These are phyloP conservation scores for Drosophila paranaensis DNA, from an alignment of 2,888 invertebrate species.

Conservation along the genomic window DNA sequence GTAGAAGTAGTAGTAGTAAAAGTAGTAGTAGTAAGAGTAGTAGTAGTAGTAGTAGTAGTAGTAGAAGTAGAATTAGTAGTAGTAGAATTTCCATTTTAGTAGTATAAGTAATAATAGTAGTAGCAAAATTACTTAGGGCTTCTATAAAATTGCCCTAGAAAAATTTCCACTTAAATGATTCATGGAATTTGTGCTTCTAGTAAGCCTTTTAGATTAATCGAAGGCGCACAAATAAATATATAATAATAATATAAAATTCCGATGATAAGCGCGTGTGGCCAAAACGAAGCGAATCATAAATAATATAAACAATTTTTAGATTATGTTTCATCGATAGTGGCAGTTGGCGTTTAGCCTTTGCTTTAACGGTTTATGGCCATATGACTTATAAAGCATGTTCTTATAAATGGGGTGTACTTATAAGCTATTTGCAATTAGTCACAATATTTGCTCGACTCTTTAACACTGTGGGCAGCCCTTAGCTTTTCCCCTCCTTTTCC, in stretches of 20 bases:
- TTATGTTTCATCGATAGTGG: conserved; percentile 15
- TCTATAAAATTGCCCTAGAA: background rate
- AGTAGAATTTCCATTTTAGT: background rate
- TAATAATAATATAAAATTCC: conserved; percentile 19
- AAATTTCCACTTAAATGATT: conserved; percentile 9
- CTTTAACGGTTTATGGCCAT: background rate
- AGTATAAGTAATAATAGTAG: background rate
- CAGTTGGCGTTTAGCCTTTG: background rate
- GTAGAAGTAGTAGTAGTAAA: background rate
- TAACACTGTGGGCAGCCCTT: background rate
- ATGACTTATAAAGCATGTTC: background rate
- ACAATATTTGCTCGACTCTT: conserved; percentile 37
- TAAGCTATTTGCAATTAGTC: conserved; percentile 6
- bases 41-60: background rate
- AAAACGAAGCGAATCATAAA: conserved; percentile 35
- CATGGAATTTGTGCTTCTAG: conserved; percentile 18
- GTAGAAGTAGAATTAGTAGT: background rate
- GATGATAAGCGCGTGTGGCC: conserved; percentile 27
- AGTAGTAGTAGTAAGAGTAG: background rate
- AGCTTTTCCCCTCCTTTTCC: conserved; percentile 1
- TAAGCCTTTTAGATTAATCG: conserved; percentile 29
- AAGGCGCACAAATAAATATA: conserved; percentile 22
- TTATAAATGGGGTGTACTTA: too few relatives aligned
- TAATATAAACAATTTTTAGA: conserved; percentile 21
- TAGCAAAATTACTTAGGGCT: too few relatives aligned